Evolutionary conservation across 1,140 invertebrate genomes (phyloP), one percentile per base, ranked within the genome.

Genomic region (Saccostrea echinata): DNA sequence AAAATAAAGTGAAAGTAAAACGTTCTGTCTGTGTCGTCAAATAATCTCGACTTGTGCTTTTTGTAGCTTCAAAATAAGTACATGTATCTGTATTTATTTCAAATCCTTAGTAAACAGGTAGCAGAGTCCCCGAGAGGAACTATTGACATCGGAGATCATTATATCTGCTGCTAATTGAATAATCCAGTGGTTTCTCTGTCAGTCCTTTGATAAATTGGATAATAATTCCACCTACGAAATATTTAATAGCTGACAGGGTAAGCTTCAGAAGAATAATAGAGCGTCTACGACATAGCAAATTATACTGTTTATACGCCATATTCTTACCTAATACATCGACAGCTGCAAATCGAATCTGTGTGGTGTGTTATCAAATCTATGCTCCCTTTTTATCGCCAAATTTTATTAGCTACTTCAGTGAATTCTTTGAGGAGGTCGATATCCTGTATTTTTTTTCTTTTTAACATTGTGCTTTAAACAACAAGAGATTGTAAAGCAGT

Each of bases 171-270:
- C 18, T 61, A 61, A 61, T 61, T 61, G 55, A 30, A 30, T 76
- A 76, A 30, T 76, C 13, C 27, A 27, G 30, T 30, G 30, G 13
- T 76, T 2, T 76, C 30, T 68, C 24, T 76, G 13, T 33, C 24
- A 33, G 68, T 76, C 27, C 68, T 16, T 76, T 16, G 13, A 30
- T 76, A 27, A 76, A 76, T 76, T 76, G 68, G 68, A 76, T 76
- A 76, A 76, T 76, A 76, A 76, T 76, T 76, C 68, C 68, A 76
- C 68, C 68, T 76, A 76, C 68, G 68, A 33, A 76, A 27, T 30
- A 16, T n/a, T 71, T 76, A 76, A 76, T 76, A 27, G 68, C 24
- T 76, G 27, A 33, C 24, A 30, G 27, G 18, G 68, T 30, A 76
- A 12, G 11, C 68, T 43, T 8, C 43, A 8, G 43, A 43, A 76